phyloP scores from a whole-genome alignment of 2,888 invertebrate genomes.

The Yponomeuta sedellus region DNA sequence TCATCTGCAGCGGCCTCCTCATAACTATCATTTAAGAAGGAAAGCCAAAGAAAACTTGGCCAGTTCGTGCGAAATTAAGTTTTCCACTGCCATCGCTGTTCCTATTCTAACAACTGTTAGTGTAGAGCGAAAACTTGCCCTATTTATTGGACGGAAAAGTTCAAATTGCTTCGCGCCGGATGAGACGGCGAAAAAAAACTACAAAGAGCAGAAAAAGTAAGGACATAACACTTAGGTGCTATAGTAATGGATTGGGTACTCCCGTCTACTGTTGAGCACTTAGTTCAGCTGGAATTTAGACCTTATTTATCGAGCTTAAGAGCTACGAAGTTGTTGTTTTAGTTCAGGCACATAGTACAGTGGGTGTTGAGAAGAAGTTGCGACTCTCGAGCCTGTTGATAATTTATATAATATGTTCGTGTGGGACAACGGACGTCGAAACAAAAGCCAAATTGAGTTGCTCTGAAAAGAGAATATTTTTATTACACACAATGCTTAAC shows the following conservation, averaged over 20 bases:
- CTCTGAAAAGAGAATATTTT: no score
- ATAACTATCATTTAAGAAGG: not conserved
- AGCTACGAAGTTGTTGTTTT: not conserved
- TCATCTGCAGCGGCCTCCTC: not conserved
- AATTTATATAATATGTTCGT: no score
- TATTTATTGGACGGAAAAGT: conserved; percentile 12
- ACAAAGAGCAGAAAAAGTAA: conserved; percentile 13
- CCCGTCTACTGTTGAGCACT: not conserved
- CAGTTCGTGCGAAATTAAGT: conserved; percentile 5
- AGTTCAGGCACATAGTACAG: not conserved
- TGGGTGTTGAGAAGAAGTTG: not conserved
- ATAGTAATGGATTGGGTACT: conserved; percentile 7
- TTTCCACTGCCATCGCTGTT: conserved; percentile 1
- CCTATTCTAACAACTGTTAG: conserved; percentile 5
- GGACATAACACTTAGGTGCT: conserved; percentile 13
- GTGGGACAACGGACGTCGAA: no score
- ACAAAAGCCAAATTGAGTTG: no score
- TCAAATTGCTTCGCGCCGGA: conserved; percentile 9
- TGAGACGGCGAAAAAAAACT: conserved; percentile 9
- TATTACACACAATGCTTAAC: no score
- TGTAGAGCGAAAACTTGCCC: conserved; percentile 9
- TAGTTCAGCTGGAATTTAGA: not conserved
- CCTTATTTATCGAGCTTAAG: not conserved
- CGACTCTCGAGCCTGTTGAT: not conserved
- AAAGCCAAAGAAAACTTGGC: conserved; percentile 9